A percentile compares a stretch with the other conserved stretches of the same genome.
phyloP scores from a whole-genome alignment of 2,797 vertebrate genomes.

The Eospalax fontanierii region DNA sequence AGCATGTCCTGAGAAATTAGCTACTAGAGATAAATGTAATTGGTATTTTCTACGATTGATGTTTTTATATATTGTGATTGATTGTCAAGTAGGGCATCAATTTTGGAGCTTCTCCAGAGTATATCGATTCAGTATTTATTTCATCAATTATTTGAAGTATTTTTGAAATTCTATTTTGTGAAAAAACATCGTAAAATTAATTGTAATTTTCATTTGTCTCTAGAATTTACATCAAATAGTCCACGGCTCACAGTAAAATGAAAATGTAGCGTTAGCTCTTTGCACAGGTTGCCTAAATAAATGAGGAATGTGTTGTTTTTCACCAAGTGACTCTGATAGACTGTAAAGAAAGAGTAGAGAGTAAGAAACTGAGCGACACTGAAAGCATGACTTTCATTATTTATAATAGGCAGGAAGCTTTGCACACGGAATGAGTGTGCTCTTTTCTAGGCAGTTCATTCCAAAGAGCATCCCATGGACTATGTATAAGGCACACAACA shows the following conservation, averaged over 20 bases:
- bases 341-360: not conserved
- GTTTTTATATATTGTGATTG: not conserved
- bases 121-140: not conserved
- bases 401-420: not conserved
- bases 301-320: not conserved
- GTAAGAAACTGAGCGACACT: not conserved
- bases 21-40: not conserved
- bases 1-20: conserved; percentile 12
- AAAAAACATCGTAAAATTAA: not conserved
- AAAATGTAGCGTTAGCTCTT: not conserved
- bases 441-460: not conserved
- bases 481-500: not conserved
- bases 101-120: not conserved
- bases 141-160: not conserved
- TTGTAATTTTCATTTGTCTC: not conserved
- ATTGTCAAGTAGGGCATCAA: not conserved
- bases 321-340: not conserved
- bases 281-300: not conserved
- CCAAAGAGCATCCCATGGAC: fast-evolving
- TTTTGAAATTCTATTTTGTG: not conserved
- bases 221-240: not conserved
- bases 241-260: not conserved
- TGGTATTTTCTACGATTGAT: conserved; percentile 29
- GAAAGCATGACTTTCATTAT: not conserved
- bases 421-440: not conserved